phyloP scores from a whole-genome alignment of 2,888 invertebrate species.

The Hydraecia micacea region DNA sequence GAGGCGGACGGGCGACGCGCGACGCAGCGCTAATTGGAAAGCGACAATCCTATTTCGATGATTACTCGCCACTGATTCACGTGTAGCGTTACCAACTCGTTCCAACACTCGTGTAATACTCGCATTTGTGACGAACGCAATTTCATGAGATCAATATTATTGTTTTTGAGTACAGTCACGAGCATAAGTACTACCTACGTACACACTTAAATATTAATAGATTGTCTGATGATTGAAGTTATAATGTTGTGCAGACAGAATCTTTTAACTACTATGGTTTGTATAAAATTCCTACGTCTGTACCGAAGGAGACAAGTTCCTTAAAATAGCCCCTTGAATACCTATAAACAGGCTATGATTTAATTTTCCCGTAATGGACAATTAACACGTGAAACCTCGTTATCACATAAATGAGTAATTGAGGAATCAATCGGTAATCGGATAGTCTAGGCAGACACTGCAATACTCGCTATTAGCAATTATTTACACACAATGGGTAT shows the following conservation, averaged over 20 bases:
- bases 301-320: not conserved
- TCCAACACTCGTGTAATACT: slow-evolving; percentile 67
- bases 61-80: slow-evolving; percentile 80
- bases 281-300: not conserved
- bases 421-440: slow-evolving; percentile 35
- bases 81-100: slow-evolving; percentile 65
- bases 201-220: not conserved
- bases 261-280: not conserved
- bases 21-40: slow-evolving; percentile 86
- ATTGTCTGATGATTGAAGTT: not conserved
- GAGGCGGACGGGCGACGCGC: slow-evolving; percentile 76
- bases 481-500: slow-evolving; percentile 2
- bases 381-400: slow-evolving; percentile 34
- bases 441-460: not conserved
- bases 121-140: slow-evolving; percentile 62
- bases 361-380: slow-evolving; percentile 20
- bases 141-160: slow-evolving; percentile 62
- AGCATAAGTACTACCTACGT: not conserved
- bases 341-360: not conserved
- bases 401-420: slow-evolving; percentile 44
- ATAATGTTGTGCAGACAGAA: not conserved
- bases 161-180: slow-evolving; percentile 17
- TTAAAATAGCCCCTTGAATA: not conserved
- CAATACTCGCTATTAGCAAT: slow-evolving; percentile 18
- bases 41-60: slow-evolving; percentile 88